A percentile compares a stretch with the other conserved stretches of the same genome.
These are phyloP conservation scores for Smittia aterrima DNA, from an alignment of 2,888 invertebrate genomes.

Conservation along the genomic window DNA sequence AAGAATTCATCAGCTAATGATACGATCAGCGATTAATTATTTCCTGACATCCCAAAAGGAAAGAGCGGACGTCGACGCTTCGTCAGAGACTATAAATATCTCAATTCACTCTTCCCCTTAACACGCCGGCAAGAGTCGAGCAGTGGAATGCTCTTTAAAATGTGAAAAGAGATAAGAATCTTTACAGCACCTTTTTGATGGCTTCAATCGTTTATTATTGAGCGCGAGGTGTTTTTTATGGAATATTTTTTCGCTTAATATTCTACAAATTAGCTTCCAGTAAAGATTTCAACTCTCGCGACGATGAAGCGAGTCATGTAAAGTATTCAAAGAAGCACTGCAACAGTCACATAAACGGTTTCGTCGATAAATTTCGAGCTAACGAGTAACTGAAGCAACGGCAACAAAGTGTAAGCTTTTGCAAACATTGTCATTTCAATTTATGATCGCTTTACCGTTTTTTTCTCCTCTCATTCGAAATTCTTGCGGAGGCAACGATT, in stretches of 20 bases:
- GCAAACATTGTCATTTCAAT: constrained; percentile 12
- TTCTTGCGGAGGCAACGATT: neutral
- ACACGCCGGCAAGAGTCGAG: neutral
- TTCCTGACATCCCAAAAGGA: constrained; percentile 26
- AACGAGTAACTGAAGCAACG: neutral
- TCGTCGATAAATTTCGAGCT: neutral
- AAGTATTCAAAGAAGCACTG: neutral
- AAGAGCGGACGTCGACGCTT: neutral
- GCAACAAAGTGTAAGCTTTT: neutral
- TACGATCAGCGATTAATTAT: constrained; percentile 39
- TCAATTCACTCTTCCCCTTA: constrained; percentile 13
- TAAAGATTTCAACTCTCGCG: neutral
- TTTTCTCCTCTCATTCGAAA: too few species aligned
- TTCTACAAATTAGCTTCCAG: constrained; percentile 11
- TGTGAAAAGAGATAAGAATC: constrained; percentile 35
- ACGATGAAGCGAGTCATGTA: neutral
- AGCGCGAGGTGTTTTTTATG: neutral
- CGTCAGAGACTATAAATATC: constrained; percentile 37
- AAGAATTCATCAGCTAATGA: constrained; percentile 14
- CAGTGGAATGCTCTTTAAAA: neutral
- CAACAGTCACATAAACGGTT: neutral
- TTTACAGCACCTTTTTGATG: constrained; percentile 34
- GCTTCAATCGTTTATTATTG: constrained; percentile 24
- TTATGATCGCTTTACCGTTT: constrained; percentile 15
- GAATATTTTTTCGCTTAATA: neutral